A percentile compares a stretch with the other conserved stretches of the same genome.
These are phyloP conservation scores for Distichodus sexfasciatus DNA, from an alignment of 2,797 vertebrate species.

Conservation along the genomic window DNA sequence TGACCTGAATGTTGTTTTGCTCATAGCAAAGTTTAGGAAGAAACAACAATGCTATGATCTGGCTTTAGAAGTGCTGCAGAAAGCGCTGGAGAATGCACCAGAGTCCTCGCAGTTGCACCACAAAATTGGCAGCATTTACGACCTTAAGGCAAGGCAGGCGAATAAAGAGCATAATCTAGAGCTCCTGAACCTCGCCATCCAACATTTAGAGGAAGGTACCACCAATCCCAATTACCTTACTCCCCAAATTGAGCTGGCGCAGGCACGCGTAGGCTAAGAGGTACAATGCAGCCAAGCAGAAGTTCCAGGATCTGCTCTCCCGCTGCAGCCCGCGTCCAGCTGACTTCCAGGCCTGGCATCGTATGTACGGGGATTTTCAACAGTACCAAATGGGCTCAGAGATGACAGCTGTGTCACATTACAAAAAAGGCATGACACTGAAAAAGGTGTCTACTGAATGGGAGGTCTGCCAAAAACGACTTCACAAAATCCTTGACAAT, in stretches of 20 bases:
- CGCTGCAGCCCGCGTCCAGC: slow-evolving; percentile 33
- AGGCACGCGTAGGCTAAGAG: slow-evolving; percentile 46
- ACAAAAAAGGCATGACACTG: slow-evolving; percentile 53
- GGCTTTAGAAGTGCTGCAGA: slow-evolving; percentile 34
- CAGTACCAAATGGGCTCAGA: slow-evolving; percentile 43
- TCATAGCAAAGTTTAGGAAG: slow-evolving; percentile 52
- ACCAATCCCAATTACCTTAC: slow-evolving; percentile 51
- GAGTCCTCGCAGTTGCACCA: slow-evolving; percentile 50
- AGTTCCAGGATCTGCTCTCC: slow-evolving; percentile 46
- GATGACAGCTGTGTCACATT: slow-evolving; percentile 47
- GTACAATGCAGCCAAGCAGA: slow-evolving; percentile 36
- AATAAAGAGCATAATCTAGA: slow-evolving; percentile 42
- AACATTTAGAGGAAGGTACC: slow-evolving; percentile 48
- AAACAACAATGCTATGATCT: slow-evolving; percentile 50
- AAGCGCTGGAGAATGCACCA: slow-evolving; percentile 45
- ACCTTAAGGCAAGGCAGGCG: slow-evolving; percentile 48
- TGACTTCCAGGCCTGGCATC: slow-evolving; percentile 53
- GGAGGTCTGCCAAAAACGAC: slow-evolving; percentile 35
- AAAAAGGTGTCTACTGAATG: slow-evolving; percentile 51
- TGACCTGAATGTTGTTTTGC: slow-evolving; percentile 41
- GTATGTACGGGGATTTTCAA: slow-evolving; percentile 54
- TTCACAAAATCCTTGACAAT: slow-evolving; percentile 41
- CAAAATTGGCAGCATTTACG: slow-evolving; percentile 52
- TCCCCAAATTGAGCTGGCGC: slow-evolving; percentile 50
- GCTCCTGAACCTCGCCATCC: slow-evolving; percentile 41